Conservation (phyloP, 2,113 vertebrate species). For the Rhipidura dahli region DNA sequence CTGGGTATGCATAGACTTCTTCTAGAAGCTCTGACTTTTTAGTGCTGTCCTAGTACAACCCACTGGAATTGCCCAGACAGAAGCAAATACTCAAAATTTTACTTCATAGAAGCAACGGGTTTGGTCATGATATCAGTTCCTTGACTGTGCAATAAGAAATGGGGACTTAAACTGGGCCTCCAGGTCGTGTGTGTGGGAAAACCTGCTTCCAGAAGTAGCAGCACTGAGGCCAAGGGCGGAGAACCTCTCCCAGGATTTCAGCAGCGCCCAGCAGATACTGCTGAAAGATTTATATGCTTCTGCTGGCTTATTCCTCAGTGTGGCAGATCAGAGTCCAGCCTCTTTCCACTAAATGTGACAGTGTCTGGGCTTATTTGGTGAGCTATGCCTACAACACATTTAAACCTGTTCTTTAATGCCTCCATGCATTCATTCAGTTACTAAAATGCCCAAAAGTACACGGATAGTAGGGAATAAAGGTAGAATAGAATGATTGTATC, state of each 20-base stretch:
- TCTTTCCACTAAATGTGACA: not conserved
- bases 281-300: not conserved
- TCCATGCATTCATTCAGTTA: not conserved
- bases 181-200: not conserved
- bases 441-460: not conserved
- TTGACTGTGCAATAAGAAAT: not conserved
- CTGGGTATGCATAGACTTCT: not conserved
- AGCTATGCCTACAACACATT: not conserved
- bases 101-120: not conserved
- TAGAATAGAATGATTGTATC: not conserved
- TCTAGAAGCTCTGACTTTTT: not conserved
- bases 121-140: not conserved
- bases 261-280: not conserved
- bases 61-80: accelerated
- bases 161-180: not conserved
- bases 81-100: not conserved
- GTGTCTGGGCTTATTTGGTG: accelerated
- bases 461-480: not conserved
- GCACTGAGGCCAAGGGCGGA: not conserved
- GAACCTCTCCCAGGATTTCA: not conserved
- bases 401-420: not conserved
- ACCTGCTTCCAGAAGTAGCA: not conserved
- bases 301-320: not conserved
- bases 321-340: not conserved
- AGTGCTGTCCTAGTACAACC: not conserved